Evolutionary conservation across 2,113 vertebrate genomes (phyloP), one percentile per base, ranked within the genome.

Genomic region (Trichechus manatus): DNA sequence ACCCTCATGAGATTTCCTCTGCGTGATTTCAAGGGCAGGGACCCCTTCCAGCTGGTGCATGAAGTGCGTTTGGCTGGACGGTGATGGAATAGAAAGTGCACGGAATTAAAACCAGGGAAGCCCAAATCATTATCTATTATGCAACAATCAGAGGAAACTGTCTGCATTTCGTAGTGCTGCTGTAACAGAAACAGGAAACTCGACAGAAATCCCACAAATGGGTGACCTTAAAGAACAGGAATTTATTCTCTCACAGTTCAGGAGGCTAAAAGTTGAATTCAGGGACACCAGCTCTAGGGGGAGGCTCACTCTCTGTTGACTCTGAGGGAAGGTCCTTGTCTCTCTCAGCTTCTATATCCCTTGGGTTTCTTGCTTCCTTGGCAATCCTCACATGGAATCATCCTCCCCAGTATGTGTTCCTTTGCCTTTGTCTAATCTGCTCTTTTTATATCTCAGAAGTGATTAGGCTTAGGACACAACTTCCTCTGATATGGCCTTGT

Each of bases 1-100:
- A 75, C 72, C 8, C 0, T 14, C 1, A 0, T 0, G 42, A 64
- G 42, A 70, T 3, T 3, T 39, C 59, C 70, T 44, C 6, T 0
- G 6, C 50, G 82, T 33, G 27, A 59, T 74, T 92, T 94, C 84
- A n/a, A 78, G 88, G 77, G 31, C 29, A 31, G 17, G 59, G 7
- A n/a, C 42, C 64, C 84, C 36, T n/a, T 75, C 33, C 15, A 25
- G 64, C 36, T 15, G 39, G 74, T 22, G 14, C 50, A 6, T 7
- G 61, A 66, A 3, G 5, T 25, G 22, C n/a, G 31, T 85, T 31
- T 80, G 80, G 85, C 15, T 0, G 75, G 87, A 53, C 42, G 3
- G 31, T 17, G 8, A 7, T 27, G 36, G 44, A 75, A 27, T 2
- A 74, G 42, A 77, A 80, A 79, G 33, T 25, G 33, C 15, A 5